Conservation (phyloP, 2,113 vertebrate species). For the Calonectris borealis region DNA sequence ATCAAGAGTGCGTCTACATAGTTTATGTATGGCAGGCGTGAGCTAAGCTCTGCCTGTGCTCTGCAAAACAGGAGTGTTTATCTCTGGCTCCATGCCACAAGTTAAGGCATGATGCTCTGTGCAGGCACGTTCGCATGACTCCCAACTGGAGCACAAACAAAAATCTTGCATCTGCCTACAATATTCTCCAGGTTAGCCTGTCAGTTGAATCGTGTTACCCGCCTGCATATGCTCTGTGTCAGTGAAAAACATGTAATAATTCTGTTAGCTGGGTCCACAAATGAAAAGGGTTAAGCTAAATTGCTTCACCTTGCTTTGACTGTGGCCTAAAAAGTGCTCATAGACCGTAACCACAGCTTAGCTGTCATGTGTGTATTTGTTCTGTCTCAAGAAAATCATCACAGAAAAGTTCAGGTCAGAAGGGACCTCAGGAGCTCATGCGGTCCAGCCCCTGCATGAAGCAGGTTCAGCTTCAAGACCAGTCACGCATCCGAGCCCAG, state of each 20-base stretch:
- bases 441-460: background rate
- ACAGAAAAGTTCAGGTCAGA: background rate
- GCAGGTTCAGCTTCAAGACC: background rate
- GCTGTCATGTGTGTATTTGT: accelerated
- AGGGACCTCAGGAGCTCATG: background rate
- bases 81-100: background rate
- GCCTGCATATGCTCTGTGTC: background rate
- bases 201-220: background rate
- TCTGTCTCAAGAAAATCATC: background rate
- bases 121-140: background rate
- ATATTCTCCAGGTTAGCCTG: background rate
- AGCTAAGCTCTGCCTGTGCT: background rate
- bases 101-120: background rate
- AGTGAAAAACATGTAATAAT: accelerated
- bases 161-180: background rate
- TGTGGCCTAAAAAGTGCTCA: background rate
- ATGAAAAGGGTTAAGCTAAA: background rate
- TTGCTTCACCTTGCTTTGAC: background rate
- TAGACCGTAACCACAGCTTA: background rate
- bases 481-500: background rate
- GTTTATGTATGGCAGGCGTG: background rate
- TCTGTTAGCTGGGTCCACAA: background rate
- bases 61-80: background rate
- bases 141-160: background rate
- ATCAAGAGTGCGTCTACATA: background rate